phyloP scores from a whole-genome alignment of 2,797 vertebrate species.

The Chelidonichthys spinosus region DNA sequence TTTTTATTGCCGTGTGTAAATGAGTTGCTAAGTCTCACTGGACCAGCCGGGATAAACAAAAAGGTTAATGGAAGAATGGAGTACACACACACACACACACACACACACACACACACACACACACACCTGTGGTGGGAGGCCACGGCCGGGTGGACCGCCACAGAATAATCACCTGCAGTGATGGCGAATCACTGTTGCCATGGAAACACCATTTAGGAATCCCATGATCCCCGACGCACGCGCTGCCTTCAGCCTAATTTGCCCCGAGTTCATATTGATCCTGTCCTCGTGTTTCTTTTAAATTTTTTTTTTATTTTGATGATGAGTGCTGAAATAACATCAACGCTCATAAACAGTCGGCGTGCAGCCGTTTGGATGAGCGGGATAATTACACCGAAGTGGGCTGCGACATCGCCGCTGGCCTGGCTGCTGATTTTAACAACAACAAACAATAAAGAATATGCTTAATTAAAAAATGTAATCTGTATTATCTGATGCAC shows the following conservation, averaged over 20 bases:
- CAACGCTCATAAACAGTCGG: slow-evolving; percentile 38
- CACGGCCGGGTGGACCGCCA: slow-evolving; percentile 50
- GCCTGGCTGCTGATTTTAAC: not conserved
- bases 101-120: not conserved
- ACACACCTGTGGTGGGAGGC: slow-evolving; percentile 45
- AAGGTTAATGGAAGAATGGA: slow-evolving; percentile 51
- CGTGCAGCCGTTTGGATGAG: slow-evolving; percentile 30
- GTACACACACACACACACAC: slow-evolving; percentile 13
- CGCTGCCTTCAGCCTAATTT: slow-evolving; percentile 58
- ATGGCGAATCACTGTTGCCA: slow-evolving; percentile 70
- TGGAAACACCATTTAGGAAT: slow-evolving; percentile 73
- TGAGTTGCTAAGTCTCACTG: slow-evolving; percentile 24
- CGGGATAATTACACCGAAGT: slow-evolving; percentile 23
- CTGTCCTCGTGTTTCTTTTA: slow-evolving; percentile 13
- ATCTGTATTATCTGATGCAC: not conserved
- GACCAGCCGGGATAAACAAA: slow-evolving; percentile 23
- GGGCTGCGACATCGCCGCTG: not conserved
- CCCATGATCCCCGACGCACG: slow-evolving; percentile 39
- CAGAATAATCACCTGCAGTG: slow-evolving; percentile 55
- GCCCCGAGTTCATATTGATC: slow-evolving; percentile 45
- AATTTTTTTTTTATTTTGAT: no score
- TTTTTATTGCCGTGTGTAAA: slow-evolving; percentile 34
- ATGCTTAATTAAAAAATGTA: not conserved
- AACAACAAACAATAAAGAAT: not conserved
- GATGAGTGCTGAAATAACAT: slow-evolving; percentile 30